Evolutionary conservation across 2,113 vertebrate species (phyloP), one percentile per base, ranked within the genome.

Genomic region (Chloropsis cyanopogon): DNA sequence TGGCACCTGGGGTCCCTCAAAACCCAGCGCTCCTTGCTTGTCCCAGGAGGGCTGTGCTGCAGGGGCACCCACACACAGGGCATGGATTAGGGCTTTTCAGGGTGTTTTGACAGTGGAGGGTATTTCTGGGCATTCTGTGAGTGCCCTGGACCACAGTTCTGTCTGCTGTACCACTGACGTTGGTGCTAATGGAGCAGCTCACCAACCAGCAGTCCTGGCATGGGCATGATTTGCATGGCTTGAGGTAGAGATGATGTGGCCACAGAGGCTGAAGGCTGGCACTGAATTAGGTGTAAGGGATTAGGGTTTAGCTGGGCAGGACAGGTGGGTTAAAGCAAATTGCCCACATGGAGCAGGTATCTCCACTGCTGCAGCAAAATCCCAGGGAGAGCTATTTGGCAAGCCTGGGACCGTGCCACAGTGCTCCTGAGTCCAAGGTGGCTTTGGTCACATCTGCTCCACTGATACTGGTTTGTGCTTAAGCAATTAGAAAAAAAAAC

Each of bases 401-500:
- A 5, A 49, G 49, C 0, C 0, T 0, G 5, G 66, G 15, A 47
- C 39, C 0, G 0, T 73, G 76, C 56, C 12, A 1, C 0, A 11
- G 69, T 29, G 84, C 73, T 79, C 19, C 68, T 2, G 14, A 3
- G 0, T n/a, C 56, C 16, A 7, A 10, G 19, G 25, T 0, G 16
- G 68, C 49, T 81, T 79, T 4, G 7, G 52, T 54, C 7, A 3
- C 7, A 12, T 85, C 70, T 14, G 39, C 65, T 84, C 71, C 2
- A 4, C 54, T 39, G 28, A 47, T 59, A n/a, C 37, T 0, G 0
- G 13, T 60, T 78, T 90, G 90, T 78, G 75, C 68, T 90, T 56
- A 63, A 95, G 56, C 6, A 53, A 49, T 66, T 66, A 79, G 41
- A 14, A 47, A 14, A 47, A 44, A 28, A 72, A 23, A 1, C 35